Conservation (phyloP, 2,797 vertebrate species). For the Cryptoblepharus egeriae region DNA sequence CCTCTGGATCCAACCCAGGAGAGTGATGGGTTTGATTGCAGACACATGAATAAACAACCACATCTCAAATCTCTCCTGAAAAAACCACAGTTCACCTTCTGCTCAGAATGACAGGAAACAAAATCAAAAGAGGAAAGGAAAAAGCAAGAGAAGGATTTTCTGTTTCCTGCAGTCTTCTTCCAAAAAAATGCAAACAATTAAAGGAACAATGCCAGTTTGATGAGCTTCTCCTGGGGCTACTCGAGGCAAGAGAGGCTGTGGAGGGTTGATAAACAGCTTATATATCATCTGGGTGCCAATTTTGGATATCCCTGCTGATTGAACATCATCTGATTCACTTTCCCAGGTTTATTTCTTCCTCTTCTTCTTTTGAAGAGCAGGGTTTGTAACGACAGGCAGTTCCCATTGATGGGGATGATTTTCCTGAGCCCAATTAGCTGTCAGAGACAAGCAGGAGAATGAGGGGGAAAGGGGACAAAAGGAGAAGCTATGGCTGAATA, state of each 20-base stretch:
- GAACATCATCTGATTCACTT: background rate
- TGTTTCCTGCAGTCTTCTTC: conserved; percentile 6
- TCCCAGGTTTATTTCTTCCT: conserved; percentile 27
- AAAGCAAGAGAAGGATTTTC: conserved; percentile 16
- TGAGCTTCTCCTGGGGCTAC: conserved; percentile 45
- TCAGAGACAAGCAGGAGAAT: background rate
- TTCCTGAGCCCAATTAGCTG: background rate
- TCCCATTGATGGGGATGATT: background rate
- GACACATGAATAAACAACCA: background rate
- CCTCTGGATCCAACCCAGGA: too few relatives aligned
- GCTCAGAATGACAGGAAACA: conserved; percentile 20
- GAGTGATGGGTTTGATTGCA: background rate
- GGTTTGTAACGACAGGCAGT: background rate
- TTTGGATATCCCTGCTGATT: conserved; percentile 39
- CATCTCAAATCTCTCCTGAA: background rate
- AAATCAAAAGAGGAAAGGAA: conserved; percentile 24
- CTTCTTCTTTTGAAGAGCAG: background rate
- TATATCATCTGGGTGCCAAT: conserved; percentile 31
- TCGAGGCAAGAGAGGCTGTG: conserved; percentile 51
- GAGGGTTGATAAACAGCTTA: conserved; percentile 63
- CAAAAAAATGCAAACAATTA: conserved; percentile 53
- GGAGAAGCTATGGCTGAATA: too few relatives aligned
- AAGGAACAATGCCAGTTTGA: conserved; percentile 53
- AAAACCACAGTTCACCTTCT: conserved; percentile 18
- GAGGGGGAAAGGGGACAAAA: background rate